Evolutionary conservation across 2,888 invertebrate species (phyloP).

Genomic region (Tortricodes alternella): DNA sequence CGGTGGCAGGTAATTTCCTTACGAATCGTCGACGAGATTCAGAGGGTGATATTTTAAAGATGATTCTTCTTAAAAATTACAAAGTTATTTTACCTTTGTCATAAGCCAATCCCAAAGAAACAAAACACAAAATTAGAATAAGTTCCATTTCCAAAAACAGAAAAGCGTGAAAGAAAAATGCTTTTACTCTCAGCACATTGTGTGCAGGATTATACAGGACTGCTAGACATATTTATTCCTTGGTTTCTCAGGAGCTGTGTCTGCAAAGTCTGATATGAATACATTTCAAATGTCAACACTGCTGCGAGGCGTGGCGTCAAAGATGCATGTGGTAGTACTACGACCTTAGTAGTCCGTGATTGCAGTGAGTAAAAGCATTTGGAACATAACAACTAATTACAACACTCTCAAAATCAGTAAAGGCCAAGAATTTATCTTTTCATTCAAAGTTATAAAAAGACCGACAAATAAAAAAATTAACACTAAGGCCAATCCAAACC

Average conservation of each 20-base stretch:
- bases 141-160: conserved; percentile 51
- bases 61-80: too few relatives aligned
- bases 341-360: too few relatives aligned
- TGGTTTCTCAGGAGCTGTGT: background rate
- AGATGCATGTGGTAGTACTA: background rate
- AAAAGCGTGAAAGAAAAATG: conserved; percentile 21
- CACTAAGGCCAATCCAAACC: too few relatives aligned
- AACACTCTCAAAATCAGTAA: too few relatives aligned
- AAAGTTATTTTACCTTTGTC: conserved; percentile 65
- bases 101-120: conserved; percentile 53
- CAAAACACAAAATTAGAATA: conserved; percentile 57
- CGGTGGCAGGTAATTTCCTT: too few relatives aligned
- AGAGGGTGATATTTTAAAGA: too few relatives aligned
- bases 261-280: conserved; percentile 15
- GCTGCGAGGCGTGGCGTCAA: conserved; percentile 26
- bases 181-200: conserved; percentile 33
- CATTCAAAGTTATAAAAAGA: too few relatives aligned
- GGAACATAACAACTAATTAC: too few relatives aligned
- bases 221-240: background rate
- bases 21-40: too few relatives aligned
- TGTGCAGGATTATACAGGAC: conserved; percentile 7
- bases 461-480: too few relatives aligned
- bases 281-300: conserved; percentile 29
- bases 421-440: too few relatives aligned
- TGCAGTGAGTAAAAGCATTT: too few relatives aligned